Base-by-base conservation (phyloP, 1,140 invertebrate genomes). In the Drosophila chauvacae region DNA sequence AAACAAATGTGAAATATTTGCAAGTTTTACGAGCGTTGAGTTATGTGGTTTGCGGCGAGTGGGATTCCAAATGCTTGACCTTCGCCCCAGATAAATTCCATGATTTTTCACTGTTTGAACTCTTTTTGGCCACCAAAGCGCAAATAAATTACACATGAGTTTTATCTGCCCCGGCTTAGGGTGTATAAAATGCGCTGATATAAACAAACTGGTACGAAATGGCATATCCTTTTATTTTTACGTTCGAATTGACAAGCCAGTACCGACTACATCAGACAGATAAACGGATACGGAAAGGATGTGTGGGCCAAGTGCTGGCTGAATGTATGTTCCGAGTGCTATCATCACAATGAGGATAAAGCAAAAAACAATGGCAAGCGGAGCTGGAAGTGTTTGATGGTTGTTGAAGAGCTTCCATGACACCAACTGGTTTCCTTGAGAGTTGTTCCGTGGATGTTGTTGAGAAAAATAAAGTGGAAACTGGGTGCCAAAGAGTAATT, bases 21-120 rank as follows among this genome's bases (percentile, higher is more conserved):
- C 84, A 88, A 77, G 81, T 87, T 87, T 87, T 87, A 88, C 77
- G 84, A 88, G 80, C 80, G 57, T 86, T 79, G 80, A 88, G 69
- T 77, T 83, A 83, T 84, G 70, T 86, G 78, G 62, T 56, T 69
- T 61, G 55, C 42, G 60, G 55, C 18, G 47, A 48, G 45, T 35
- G 55, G 30, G 70, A 45, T 41, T 59, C 30, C 61, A 51, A 71
- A 48, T 61, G 73, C 81, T 88, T 87, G 80, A 87, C 84, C 84
- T 87, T 87, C 66, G 68, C 62, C 53, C 37, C 58, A 83, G 72
- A 87, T 87, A 87, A 88, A 87, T 88, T 78, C 77, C 84, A 83
- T 88, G 84, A 88, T 87, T 71, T 87, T 77, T 87, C 84, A 87
- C 73, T 72, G 78, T 82, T 86, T 86, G 79, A 86, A 86, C 80